These are phyloP conservation scores for Eutrigla gurnardus DNA, from an alignment of 2,797 vertebrate genomes.

Conservation along the genomic window DNA sequence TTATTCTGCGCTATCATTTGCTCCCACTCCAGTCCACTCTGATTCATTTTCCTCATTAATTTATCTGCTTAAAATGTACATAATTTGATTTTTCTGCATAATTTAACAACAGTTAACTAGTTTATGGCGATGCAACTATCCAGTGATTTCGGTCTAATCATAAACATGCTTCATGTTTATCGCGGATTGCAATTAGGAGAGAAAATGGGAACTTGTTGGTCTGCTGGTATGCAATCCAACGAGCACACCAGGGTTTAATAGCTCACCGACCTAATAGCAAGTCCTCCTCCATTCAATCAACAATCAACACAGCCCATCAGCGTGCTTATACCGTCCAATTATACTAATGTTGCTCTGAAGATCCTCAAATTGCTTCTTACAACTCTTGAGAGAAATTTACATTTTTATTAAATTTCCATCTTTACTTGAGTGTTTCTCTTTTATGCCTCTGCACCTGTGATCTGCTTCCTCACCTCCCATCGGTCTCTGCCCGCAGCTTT, in stretches of 20 bases:
- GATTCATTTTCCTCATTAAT: constrained; percentile 25
- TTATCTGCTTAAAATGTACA: constrained; percentile 31
- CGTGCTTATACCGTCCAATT: constrained; percentile 18
- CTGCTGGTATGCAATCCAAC: constrained; percentile 7
- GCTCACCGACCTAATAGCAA: constrained; percentile 6
- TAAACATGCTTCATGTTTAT: constrained; percentile 20
- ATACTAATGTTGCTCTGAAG: constrained; percentile 18
- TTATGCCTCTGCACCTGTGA: constrained; percentile 19
- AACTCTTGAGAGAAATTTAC: constrained; percentile 49
- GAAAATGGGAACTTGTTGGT: not conserved
- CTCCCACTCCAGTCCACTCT: constrained; percentile 26
- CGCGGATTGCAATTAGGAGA: constrained; percentile 1
- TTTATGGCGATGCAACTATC: constrained; percentile 15
- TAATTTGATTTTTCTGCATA: constrained; percentile 29
- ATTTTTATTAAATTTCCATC: constrained; percentile 58
- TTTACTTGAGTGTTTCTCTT: constrained; percentile 16
- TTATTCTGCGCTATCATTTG: constrained; percentile 13
- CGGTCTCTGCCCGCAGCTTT: not conserved
- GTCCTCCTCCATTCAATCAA: constrained; percentile 34
- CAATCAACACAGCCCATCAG: constrained; percentile 30
- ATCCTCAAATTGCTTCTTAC: constrained; percentile 35
- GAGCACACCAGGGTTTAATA: constrained; percentile 27
- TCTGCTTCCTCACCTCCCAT: constrained; percentile 6
- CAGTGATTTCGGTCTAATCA: constrained; percentile 16
- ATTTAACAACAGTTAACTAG: constrained; percentile 34